Conservation (phyloP, 2,797 vertebrate genomes). For the Poecilia picta region DNA sequence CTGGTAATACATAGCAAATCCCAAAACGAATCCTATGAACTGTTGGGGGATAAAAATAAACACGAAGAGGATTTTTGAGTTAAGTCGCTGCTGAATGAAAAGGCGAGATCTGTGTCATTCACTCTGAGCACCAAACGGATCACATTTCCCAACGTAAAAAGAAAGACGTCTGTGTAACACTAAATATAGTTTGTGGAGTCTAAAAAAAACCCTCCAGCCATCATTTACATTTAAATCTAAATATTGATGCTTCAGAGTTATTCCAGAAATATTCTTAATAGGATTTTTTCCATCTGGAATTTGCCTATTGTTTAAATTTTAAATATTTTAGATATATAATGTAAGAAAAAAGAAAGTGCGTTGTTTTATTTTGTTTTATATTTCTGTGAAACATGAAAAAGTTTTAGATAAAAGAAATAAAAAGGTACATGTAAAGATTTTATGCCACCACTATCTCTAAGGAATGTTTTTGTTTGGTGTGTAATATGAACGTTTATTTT, state of each 20-base stretch:
- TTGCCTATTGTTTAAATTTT: not conserved
- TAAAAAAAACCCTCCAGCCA: not conserved
- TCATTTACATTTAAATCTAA: slow-evolving; percentile 22
- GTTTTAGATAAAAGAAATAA: not conserved
- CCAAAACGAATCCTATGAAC: slow-evolving; percentile 3
- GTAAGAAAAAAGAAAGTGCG: not conserved
- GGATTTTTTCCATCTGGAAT: not conserved
- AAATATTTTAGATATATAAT: not conserved
- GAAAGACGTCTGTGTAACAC: not conserved
- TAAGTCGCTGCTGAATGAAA: not conserved
- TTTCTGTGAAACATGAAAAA: not conserved
- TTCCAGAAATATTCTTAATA: slow-evolving; percentile 32
- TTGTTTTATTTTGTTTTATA: not conserved
- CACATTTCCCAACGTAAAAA: not conserved
- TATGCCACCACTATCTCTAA: not conserved
- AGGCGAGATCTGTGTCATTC: not conserved
- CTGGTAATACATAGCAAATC: not conserved
- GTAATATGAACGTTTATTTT: not conserved
- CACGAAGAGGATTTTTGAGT: not conserved
- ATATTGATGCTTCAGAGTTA: not conserved
- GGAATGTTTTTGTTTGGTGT: not conserved
- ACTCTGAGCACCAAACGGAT: not conserved
- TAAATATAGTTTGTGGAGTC: not conserved
- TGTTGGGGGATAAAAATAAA: not conserved
- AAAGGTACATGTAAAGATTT: not conserved